Conservation (phyloP, 2,888 invertebrate genomes). For the Griposia aprilina region DNA sequence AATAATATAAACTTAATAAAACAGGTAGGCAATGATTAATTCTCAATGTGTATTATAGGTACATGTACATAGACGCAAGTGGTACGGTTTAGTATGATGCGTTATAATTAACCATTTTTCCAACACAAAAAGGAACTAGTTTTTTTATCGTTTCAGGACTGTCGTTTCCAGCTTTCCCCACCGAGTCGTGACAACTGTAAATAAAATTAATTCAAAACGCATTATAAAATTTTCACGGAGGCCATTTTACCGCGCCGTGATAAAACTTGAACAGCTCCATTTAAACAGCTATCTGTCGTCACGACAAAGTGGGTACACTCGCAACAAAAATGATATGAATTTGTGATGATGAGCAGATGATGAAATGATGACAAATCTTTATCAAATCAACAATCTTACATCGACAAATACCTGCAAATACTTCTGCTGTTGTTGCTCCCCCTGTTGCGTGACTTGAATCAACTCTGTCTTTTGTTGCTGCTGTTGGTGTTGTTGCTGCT, state of each 20-base stretch:
- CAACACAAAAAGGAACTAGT: neutral
- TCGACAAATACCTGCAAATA: constrained; percentile 82
- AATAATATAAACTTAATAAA: neutral
- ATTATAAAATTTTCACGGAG: neutral
- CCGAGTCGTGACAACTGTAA: neutral
- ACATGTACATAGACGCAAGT: neutral
- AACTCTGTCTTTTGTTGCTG: constrained; percentile 84
- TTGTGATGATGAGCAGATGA: constrained; percentile 20
- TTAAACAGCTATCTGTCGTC: neutral
- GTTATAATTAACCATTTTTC: neutral
- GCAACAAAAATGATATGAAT: neutral
- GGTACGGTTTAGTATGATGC: neutral
- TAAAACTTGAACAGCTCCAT: neutral
- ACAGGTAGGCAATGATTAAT: constrained; percentile 10
- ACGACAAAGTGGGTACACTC: neutral
- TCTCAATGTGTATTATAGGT: constrained; percentile 6
- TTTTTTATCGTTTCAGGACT: neutral
- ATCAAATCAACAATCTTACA: constrained; percentile 44
- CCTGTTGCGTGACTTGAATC: constrained; percentile 80
- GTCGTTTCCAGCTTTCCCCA: constrained; percentile 8
- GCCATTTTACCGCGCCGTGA: neutral
- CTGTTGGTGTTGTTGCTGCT: constrained; percentile 77
- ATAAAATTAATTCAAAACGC: neutral
- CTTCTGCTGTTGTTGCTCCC: constrained; percentile 84
- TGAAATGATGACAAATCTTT: constrained; percentile 25